Conservation (phyloP, 2,888 invertebrate species). For the Fabriciana adippe region DNA sequence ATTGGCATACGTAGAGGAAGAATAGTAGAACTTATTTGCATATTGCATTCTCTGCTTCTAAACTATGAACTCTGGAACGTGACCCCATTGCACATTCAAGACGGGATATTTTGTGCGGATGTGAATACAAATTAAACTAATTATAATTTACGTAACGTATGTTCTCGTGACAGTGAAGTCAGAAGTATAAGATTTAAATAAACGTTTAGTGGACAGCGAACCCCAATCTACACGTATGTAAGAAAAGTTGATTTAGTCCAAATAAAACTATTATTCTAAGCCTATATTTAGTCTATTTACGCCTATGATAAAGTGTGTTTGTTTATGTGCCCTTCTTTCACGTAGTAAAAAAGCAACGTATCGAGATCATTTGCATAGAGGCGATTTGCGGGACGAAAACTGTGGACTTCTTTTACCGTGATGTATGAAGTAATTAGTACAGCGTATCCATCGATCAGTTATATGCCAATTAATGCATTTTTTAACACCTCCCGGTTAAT, state of each 20-base stretch:
- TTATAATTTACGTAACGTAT: constrained; percentile 15
- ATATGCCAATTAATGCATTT: too few relatives aligned
- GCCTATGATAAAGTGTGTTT: too few relatives aligned
- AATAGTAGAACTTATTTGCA: constrained; percentile 40
- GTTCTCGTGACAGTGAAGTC: background rate
- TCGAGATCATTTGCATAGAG: too few relatives aligned
- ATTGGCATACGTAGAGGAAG: constrained; percentile 20
- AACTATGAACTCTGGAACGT: constrained; percentile 18
- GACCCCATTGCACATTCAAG: constrained; percentile 21
- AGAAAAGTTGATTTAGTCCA: background rate
- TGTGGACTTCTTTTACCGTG: too few relatives aligned
- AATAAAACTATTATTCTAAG: background rate
- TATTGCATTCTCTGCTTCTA: constrained; percentile 37
- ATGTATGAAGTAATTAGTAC: too few relatives aligned
- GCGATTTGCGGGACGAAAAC: too few relatives aligned
- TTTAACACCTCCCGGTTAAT: too few relatives aligned
- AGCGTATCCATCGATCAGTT: too few relatives aligned
- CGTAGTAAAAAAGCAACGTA: too few relatives aligned
- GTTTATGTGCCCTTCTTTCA: too few relatives aligned
- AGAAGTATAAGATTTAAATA: background rate
- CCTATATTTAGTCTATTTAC: too few relatives aligned
- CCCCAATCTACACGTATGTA: background rate
- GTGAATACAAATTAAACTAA: constrained; percentile 14
- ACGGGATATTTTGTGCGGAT: constrained; percentile 12
- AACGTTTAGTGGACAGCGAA: too few relatives aligned